Base-by-base conservation (phyloP, 1,140 invertebrate species). In the Caerostris darwini region DNA sequence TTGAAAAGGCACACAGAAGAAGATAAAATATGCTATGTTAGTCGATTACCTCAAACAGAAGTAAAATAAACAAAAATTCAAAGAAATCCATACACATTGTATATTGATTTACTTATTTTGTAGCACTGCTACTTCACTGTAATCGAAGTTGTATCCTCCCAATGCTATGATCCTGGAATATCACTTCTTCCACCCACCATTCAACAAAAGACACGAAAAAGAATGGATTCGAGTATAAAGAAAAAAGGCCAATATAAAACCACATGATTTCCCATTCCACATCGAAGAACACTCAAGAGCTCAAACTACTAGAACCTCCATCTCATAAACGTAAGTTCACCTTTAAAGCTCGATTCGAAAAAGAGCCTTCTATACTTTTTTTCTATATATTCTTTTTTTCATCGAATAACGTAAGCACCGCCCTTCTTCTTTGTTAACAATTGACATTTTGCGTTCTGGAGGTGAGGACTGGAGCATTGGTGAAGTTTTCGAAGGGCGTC, bases 341-440 rank as follows among this genome's bases (percentile, higher is more conserved):
- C 82, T 83, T 83, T 58, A 83, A 83, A 83, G 82, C 56, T 83
- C 82, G 71, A 77, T 77, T 77, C 61, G 34, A 34, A 77, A 34
- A 12, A 53, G 10, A 50, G 50, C 10, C 67, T 71, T 71, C 10
- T 8, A n/a, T n/a, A n/a, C 50, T 3, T 8, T 71, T 58, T 77
- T 77, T 50, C 17, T 83, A 57, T 34, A 53, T 7, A 19, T 7
- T 10, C 34, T 34, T 34, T 1, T n/a, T 34, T 34, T 34, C 34
- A 1, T 34, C 34, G 34, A 34, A 54, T 56, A 89, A 69, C 61
- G 87, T 69, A 89, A 89, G 64, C 87, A 89, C 87, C 14, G 50
- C 64, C 87, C 57, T 89, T 50, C 17, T 89, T 89, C 87, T 69
- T 69, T 89, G 87, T 89, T 89, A 89, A 57, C 87, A 89, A 89